These are phyloP conservation scores for Neosilurus mollespiculum DNA, from an alignment of 2,797 vertebrate species.

Conservation along the genomic window DNA sequence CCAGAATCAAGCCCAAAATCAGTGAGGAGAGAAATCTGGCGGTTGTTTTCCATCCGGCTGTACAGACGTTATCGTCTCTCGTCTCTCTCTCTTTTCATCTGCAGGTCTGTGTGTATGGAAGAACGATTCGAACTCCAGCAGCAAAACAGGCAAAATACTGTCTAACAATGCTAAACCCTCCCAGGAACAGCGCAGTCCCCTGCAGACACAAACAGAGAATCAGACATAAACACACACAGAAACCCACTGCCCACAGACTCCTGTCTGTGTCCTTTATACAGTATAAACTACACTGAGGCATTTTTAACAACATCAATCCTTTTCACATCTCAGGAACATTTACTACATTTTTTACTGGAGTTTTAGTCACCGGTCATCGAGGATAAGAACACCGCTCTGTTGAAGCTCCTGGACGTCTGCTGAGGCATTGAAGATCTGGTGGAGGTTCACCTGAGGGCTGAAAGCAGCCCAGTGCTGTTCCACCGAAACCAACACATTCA, in stretches of 20 bases:
- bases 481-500: background rate
- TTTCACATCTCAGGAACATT: background rate
- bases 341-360: background rate
- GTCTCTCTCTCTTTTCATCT: slow-evolving; percentile 34
- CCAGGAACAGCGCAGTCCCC: slow-evolving; percentile 87
- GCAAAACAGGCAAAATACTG: slow-evolving; percentile 80
- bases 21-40: background rate
- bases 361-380: slow-evolving; percentile 77
- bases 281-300: no score
- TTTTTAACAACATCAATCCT: no score
- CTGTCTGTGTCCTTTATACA: no score
- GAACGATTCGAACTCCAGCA: slow-evolving; percentile 74
- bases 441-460: slow-evolving; percentile 72
- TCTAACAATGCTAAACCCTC: slow-evolving; percentile 85
- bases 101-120: slow-evolving; percentile 18
- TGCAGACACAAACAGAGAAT: slow-evolving; percentile 53
- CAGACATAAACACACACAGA: background rate
- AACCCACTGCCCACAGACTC: background rate
- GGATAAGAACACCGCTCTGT: slow-evolving; percentile 71
- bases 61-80: background rate
- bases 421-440: slow-evolving; percentile 67
- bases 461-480: slow-evolving; percentile 82
- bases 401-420: slow-evolving; percentile 68
- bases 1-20: background rate
- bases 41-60: background rate